Conservation (phyloP, 2,113 vertebrate genomes). For the Odocoileus virginianus region DNA sequence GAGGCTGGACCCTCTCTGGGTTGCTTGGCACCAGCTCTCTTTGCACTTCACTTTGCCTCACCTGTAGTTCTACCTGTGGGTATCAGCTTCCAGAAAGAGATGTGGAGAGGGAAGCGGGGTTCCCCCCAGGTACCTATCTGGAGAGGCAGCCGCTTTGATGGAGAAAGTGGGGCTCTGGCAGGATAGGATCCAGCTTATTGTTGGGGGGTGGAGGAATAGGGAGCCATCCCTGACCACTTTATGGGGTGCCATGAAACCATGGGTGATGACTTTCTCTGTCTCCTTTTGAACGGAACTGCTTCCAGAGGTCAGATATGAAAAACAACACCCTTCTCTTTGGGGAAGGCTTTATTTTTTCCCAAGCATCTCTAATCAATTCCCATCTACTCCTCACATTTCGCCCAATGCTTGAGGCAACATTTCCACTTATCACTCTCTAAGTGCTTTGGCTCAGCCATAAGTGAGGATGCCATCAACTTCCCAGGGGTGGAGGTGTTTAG, state of each 20-base stretch:
- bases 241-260: not conserved
- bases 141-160: accelerated
- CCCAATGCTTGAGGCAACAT: not conserved
- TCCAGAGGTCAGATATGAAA: not conserved
- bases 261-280: not conserved
- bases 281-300: not conserved
- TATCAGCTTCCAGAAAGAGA: not conserved
- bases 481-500: accelerated
- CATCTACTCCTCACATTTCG: accelerated
- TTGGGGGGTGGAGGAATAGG: accelerated
- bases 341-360: not conserved
- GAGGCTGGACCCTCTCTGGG: not conserved
- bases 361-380: not conserved
- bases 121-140: too few species aligned
- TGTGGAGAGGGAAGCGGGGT: not conserved
- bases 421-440: not conserved
- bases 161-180: not conserved
- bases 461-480: accelerated
- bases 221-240: too few species aligned
- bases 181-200: not conserved
- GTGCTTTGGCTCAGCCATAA: not conserved
- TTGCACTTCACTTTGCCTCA: not conserved
- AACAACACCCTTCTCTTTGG: not conserved
- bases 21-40: too few species aligned
- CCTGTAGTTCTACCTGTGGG: not conserved